These are phyloP conservation scores for Catharus bicknelli DNA, from an alignment of 2,113 vertebrate species.

Conservation along the genomic window DNA sequence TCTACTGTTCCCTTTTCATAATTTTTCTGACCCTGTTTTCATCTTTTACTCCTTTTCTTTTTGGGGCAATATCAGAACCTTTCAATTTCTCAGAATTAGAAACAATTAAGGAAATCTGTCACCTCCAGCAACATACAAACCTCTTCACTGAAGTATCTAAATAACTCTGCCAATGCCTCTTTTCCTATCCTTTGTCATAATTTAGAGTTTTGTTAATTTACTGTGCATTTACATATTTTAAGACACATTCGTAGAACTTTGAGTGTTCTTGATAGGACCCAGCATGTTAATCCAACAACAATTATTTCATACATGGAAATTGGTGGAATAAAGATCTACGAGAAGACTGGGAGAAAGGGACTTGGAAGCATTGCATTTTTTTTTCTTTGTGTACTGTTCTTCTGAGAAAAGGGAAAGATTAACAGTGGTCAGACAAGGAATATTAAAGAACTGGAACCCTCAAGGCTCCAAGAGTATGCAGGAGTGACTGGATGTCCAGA, in stretches of 20 bases:
- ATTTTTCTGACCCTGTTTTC: not conserved
- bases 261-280: not conserved
- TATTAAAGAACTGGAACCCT: not conserved
- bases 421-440: not conserved
- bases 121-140: not conserved
- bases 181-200: not conserved
- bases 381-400: not conserved
- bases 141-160: not conserved
- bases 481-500: not conserved
- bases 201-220: not conserved
- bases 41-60: not conserved
- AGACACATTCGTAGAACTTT: not conserved
- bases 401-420: not conserved
- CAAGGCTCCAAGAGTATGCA: not conserved
- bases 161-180: not conserved
- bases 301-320: not conserved
- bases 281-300: not conserved
- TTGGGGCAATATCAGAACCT: not conserved
- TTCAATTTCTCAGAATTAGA: not conserved
- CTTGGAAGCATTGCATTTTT: not conserved
- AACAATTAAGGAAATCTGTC: not conserved
- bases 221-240: not conserved
- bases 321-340: not conserved
- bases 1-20: not conserved
- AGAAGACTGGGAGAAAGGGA: not conserved